Conservation (phyloP, 92 coral and sea anemone genomes). For the Phymanthus crucifer region DNA sequence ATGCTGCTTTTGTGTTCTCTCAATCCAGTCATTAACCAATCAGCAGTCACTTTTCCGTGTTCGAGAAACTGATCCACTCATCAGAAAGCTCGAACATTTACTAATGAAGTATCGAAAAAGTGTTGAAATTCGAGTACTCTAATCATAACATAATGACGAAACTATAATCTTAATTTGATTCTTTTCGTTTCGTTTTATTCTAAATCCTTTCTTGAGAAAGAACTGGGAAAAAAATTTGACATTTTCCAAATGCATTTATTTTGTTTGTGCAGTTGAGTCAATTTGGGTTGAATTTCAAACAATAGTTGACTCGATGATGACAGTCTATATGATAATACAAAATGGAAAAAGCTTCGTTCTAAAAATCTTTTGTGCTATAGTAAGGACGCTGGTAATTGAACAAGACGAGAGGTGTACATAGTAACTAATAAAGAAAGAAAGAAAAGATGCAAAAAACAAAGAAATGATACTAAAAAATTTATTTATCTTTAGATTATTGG, state of each 20-base stretch:
- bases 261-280: slow-evolving; percentile 21
- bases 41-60: background rate
- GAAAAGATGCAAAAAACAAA: too few relatives aligned
- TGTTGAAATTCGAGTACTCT: background rate
- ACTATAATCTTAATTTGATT: background rate
- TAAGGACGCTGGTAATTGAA: slow-evolving; percentile 2
- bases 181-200: background rate
- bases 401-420: background rate
- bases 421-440: too few relatives aligned
- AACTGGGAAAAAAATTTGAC: background rate
- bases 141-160: background rate
- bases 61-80: slow-evolving; percentile 1
- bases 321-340: background rate
- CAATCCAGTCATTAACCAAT: slow-evolving; percentile 8
- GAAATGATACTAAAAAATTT: too few relatives aligned
- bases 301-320: background rate
- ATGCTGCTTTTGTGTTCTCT: background rate
- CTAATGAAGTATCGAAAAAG: background rate
- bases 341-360: background rate
- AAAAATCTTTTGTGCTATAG: background rate
- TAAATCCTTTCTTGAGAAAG: background rate
- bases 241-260: background rate
- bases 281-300: slow-evolving; percentile 14
- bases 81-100: background rate
- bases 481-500: too few relatives aligned